These are phyloP conservation scores for Mus spicilegus DNA, from an alignment of 2,113 vertebrate species.

Conservation along the genomic window DNA sequence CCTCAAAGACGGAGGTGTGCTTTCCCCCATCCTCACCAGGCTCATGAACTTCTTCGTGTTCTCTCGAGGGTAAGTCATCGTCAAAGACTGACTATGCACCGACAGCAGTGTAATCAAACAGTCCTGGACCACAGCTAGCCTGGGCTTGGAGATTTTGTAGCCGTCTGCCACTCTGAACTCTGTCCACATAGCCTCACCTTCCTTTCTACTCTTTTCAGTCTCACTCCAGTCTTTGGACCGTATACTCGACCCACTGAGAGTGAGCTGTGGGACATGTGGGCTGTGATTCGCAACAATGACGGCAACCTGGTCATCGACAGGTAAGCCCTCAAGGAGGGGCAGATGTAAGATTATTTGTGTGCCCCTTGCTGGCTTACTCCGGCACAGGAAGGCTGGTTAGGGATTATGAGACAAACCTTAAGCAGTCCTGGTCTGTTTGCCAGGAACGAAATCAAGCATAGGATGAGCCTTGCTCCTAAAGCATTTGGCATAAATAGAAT, in stretches of 20 bases:
- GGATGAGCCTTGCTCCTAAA: neutral
- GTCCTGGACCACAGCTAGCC: neutral
- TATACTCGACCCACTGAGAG: constrained; percentile 94
- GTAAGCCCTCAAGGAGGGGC: constrained; percentile 78
- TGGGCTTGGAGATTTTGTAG: neutral
- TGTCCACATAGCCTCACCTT: neutral
- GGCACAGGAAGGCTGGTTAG: neutral
- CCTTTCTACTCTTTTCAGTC: constrained; percentile 83
- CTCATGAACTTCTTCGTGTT: constrained; percentile 95
- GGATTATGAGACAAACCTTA: neutral
- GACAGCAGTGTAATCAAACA: neutral
- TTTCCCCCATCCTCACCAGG: constrained; percentile 90
- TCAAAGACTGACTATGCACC: neutral
- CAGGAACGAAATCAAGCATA: neutral
- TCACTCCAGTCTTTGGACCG: constrained; percentile 94
- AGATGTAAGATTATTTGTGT: neutral
- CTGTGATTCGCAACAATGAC: constrained; percentile 92
- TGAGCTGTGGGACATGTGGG: constrained; percentile 98
- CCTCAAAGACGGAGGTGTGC: constrained; percentile 92
- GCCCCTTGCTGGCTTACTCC: neutral
- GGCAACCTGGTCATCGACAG: constrained; percentile 96
- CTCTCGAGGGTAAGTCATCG: constrained; percentile 90
- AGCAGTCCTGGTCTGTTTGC: neutral
- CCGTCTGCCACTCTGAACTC: constrained; percentile 1
- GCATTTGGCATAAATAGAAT: neutral